Base-by-base conservation (phyloP, 64 coral and sea anemone genomes). In the Actinia tenebrosa region DNA sequence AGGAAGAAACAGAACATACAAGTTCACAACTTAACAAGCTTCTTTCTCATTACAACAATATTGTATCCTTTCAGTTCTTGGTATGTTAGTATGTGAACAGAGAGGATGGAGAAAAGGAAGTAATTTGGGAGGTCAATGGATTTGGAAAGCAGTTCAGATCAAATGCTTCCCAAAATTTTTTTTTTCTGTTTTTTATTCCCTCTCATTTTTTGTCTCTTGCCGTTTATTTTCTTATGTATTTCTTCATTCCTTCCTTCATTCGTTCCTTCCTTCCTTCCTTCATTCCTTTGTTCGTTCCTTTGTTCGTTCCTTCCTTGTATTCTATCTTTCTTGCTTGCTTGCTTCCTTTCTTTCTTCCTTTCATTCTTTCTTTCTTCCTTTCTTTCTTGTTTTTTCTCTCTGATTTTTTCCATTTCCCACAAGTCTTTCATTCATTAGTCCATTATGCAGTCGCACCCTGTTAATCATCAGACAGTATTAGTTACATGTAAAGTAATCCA, bases 1-100 rank as follows among this genome's bases (percentile, higher is more conserved):
- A 75, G 69, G 69, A 75, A 75, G 69, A 75, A 43, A 10, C 26
- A 14, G 46, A 58, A 45, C 56, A 15, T 44, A 83, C 47, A 10
- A 89, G 61, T 82, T 91, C 89, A 53, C 79, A 88, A 75, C 53
- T 97, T 4, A 87, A 52, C 46, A 93, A 86, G 78, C 94, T 97
- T 44, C 69, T 97, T 44, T 78, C 80, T 86, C 69, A 88, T 7
- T 97, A 97, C 54, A 97, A 97, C 80, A 97, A 97, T 17, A 97
- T 97, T 86, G 94, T 97, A 97, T 97, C 94, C 94, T 97, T 90
- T 63, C 15, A 19, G 3, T 80, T 79, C 5, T 19, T 43, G 14
- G 16, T 59, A 69, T 42, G 2, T 58, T 50, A 50, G 47, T 4
- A 50, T 50, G 7, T 4, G 47, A 50, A 50, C 4, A 50, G 47